Percentiles rank a stretch among this genome's conserved stretches.
Evolutionary conservation across 2,797 vertebrate genomes (phyloP).

Genomic region (Microchirus variegatus): DNA sequence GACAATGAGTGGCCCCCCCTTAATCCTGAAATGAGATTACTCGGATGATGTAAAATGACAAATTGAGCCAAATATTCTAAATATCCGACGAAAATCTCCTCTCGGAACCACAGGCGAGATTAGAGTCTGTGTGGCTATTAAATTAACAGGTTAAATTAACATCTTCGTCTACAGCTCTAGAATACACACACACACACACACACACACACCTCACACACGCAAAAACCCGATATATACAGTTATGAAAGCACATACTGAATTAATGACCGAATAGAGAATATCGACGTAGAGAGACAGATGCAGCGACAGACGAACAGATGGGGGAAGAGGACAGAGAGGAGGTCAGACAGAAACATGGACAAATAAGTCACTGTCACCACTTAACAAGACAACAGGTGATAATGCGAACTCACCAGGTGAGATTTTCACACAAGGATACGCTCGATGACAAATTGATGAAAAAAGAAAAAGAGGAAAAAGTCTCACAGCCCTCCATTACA

Average conservation of each 20-base stretch:
- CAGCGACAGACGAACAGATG: slow-evolving; percentile 60
- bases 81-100: neutral
- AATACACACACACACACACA: neutral
- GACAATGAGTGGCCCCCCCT: neutral
- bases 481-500: neutral
- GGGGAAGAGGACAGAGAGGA: slow-evolving; percentile 60
- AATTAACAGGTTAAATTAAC: too few relatives aligned
- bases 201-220: neutral
- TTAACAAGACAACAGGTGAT: slow-evolving; percentile 55
- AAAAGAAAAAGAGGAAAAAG: neutral
- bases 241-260: slow-evolving; percentile 18
- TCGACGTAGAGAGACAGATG: slow-evolving; percentile 43
- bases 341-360: slow-evolving; percentile 58
- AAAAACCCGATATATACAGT: slow-evolving; percentile 3
- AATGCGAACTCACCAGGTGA: slow-evolving; percentile 42
- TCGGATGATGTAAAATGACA: neutral
- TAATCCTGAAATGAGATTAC: slow-evolving; percentile 3
- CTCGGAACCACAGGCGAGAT: neutral
- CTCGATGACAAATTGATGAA: neutral
- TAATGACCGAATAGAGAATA: slow-evolving; percentile 22
- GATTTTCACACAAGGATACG: slow-evolving; percentile 34
- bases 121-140: neutral
- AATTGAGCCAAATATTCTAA: neutral
- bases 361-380: slow-evolving; percentile 46
- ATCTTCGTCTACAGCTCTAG: neutral